Conservation (phyloP, 2,888 invertebrate genomes). For the Volucella bombylans region DNA sequence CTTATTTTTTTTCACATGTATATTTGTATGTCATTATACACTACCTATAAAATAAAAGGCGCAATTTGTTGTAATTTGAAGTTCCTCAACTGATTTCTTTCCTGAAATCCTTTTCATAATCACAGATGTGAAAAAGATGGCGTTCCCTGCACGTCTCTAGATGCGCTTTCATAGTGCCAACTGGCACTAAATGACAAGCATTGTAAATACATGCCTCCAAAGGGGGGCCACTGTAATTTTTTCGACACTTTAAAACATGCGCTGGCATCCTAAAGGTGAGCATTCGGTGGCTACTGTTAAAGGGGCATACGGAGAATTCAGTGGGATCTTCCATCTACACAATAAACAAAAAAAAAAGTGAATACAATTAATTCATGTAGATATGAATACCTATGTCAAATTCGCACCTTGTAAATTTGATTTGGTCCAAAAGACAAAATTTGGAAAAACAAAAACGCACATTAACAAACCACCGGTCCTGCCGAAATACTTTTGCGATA, state of each 20-base stretch:
- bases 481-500: background rate
- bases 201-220: slow-evolving; percentile 79
- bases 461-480: background rate
- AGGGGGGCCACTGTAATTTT: slow-evolving; percentile 77
- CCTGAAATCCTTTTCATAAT: slow-evolving; percentile 65
- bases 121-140: slow-evolving; percentile 72
- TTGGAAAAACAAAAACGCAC: background rate
- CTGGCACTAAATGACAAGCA: slow-evolving; percentile 79
- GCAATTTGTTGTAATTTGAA: background rate
- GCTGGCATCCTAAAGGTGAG: slow-evolving; percentile 76
- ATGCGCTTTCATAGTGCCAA: slow-evolving; percentile 77
- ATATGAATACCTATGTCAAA: background rate
- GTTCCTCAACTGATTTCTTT: background rate
- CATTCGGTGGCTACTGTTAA: slow-evolving; percentile 76
- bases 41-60: background rate
- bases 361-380: too few relatives aligned
- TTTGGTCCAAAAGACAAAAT: background rate
- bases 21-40: too few relatives aligned
- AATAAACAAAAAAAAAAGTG: background rate
- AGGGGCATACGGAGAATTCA: slow-evolving; percentile 76
- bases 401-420: background rate
- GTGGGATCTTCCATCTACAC: slow-evolving; percentile 43
- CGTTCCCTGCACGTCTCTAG: slow-evolving; percentile 77
- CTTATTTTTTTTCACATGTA: too few relatives aligned
- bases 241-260: slow-evolving; percentile 77